Percentiles rank a stretch among this genome's conserved stretches.
phyloP scores from a whole-genome alignment of 2,113 vertebrate genomes.

The Chrysochloris asiatica region DNA sequence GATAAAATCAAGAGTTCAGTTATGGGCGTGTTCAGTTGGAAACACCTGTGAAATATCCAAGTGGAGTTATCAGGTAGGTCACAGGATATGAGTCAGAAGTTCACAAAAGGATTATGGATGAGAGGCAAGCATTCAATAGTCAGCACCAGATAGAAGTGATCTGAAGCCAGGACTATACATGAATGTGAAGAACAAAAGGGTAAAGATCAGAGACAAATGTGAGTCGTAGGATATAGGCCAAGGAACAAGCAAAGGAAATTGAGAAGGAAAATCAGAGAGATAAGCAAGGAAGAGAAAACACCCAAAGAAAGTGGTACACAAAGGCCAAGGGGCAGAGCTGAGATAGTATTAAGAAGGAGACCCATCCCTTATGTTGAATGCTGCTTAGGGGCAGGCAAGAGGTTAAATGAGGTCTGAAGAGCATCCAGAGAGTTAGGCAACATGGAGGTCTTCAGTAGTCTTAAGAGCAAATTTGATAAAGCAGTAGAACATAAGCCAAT shows the following conservation, averaged over 20 bases:
- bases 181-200: neutral
- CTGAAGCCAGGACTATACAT: neutral
- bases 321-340: neutral
- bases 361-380: too few species aligned
- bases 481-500: neutral
- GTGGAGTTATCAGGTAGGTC: neutral
- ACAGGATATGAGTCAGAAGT: conserved; percentile 20
- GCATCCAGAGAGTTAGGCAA: neutral
- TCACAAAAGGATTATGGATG: neutral
- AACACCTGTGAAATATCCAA: neutral
- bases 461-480: neutral
- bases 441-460: neutral
- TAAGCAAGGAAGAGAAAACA: neutral
- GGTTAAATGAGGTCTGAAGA: neutral
- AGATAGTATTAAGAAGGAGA: too few species aligned
- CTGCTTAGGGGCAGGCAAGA: neutral
- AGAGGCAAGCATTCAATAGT: neutral
- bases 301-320: neutral
- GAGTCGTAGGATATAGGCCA: neutral
- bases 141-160: neutral
- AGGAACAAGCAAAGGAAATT: neutral
- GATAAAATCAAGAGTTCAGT: neutral
- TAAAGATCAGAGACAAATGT: neutral
- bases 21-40: neutral
- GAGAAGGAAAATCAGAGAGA: neutral